Conservation (phyloP, 2,888 invertebrate genomes). For the Drosophila hamatofila region DNA sequence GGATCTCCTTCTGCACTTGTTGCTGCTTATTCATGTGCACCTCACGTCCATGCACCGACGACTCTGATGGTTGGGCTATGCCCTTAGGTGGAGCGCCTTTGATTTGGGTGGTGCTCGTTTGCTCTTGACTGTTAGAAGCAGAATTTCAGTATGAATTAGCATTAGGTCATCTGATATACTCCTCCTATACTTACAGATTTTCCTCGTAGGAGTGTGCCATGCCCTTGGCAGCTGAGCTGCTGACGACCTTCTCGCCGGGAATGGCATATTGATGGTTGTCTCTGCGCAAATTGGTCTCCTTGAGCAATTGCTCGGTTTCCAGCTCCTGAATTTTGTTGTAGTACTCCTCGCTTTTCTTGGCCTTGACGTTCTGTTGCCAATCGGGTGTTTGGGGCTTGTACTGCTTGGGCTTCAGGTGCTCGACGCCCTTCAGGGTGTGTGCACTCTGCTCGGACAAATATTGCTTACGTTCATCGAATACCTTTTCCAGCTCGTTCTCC, state of each 20-base stretch:
- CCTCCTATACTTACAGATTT: constrained; percentile 89
- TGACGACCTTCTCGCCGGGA: constrained; percentile 93
- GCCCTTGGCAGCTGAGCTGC: constrained; percentile 92
- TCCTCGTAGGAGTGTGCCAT: constrained; percentile 95
- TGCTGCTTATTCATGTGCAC: constrained; percentile 94
- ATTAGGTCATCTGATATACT: neutral
- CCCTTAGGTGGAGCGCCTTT: constrained; percentile 85
- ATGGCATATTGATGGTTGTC: constrained; percentile 92
- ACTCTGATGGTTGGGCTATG: constrained; percentile 91
- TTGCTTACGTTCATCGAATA: constrained; percentile 94
- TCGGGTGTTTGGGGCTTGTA: constrained; percentile 91
- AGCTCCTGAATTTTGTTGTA: constrained; percentile 92
- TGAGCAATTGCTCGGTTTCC: constrained; percentile 93
- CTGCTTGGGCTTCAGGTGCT: constrained; percentile 88
- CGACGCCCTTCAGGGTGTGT: constrained; percentile 87
- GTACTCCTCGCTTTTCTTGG: constrained; percentile 93
- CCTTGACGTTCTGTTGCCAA: constrained; percentile 93
- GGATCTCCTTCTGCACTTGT: constrained; percentile 94
- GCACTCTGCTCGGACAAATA: constrained; percentile 89
- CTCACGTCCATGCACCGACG: constrained; percentile 94
- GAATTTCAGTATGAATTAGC: neutral
- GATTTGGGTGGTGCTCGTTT: constrained; percentile 84
- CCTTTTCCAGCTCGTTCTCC: constrained; percentile 93
- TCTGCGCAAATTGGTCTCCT: constrained; percentile 92
- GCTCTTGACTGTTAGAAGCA: constrained; percentile 51